Base-by-base conservation (phyloP, 2,888 invertebrate genomes). In the Megalurothrips usitatus region DNA sequence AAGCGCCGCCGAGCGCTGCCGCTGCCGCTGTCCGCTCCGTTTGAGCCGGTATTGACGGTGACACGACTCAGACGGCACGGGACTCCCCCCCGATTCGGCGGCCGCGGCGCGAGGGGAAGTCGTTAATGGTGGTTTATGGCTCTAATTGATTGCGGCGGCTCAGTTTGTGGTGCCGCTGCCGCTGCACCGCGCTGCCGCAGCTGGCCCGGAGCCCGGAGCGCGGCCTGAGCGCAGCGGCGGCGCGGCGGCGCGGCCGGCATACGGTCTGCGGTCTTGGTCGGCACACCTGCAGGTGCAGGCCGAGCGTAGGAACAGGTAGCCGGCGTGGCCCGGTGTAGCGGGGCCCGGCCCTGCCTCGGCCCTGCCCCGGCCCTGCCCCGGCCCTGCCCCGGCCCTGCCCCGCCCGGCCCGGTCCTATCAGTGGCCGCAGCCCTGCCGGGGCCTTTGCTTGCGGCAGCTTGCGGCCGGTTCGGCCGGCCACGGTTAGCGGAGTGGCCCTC, bases 271-370 rank as follows among this genome's bases (percentile, higher is more conserved):
- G 68, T 75, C 68, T 43, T n/a, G 23, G 23, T 75, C 23, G 68
- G 26, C 68, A 75, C 68, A 75, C 68, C 68, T 75, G 68, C 68
- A 75, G 23, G 68, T 75, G 68, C 68, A 68, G 68, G 14, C 68
- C 23, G 23, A 23, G 23, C 6, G 9, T 23, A 23, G 23, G 23
- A 23, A 75, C 68, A 75, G 68, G 68, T 75, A 8, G 26, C 68
- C 58, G 58, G 14, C 26, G 68, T 75, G 23, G 23, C 68, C 1
- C 26, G 26, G 68, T 12, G 11, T 68, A 23, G 68, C 26, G 23
- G 11, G 26, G 68, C 68, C 4, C 12, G 23, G 26, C 58, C 58
- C 11, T 58, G 58, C 58, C n/a, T n/a, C n/a, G n/a, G n/a, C n/a
- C 58, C 68, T n/a, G 68, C 68, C 68, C 58, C 6, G n/a, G 58